These are phyloP conservation scores for Tympanuchus pallidicinctus DNA, from an alignment of 2,113 vertebrate species.

Conservation along the genomic window DNA sequence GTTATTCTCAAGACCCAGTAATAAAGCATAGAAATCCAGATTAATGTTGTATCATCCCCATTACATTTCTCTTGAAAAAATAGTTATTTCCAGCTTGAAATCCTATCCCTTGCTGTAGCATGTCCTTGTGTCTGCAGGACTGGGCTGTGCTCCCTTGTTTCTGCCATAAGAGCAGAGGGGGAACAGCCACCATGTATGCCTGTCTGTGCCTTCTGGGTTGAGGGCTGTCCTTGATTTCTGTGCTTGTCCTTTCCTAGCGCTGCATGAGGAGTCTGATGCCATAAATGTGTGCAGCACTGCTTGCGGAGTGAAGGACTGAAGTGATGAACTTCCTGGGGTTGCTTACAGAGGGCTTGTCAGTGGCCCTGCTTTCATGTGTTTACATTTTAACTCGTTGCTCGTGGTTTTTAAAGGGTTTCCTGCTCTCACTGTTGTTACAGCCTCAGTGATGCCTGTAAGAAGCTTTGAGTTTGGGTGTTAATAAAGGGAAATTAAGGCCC, in stretches of 20 bases:
- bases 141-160: background rate
- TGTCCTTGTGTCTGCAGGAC: background rate
- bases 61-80: background rate
- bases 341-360: background rate
- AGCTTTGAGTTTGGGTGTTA: background rate
- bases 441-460: background rate
- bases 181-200: background rate
- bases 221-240: background rate
- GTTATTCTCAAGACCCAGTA: conserved; percentile 6
- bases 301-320: background rate
- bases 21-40: conserved; percentile 25
- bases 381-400: background rate
- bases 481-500: background rate
- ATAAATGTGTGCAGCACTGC: accelerated
- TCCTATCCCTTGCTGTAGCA: background rate
- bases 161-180: background rate
- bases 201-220: background rate
- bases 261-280: background rate
- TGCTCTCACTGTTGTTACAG: background rate
- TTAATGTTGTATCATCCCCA: background rate
- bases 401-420: background rate
- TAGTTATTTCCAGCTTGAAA: background rate
- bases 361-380: background rate
- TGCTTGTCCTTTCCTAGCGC: background rate
- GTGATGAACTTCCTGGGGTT: background rate